Evolutionary conservation across 1,140 invertebrate genomes (phyloP).

Genomic region (Reticulitermes speratus): DNA sequence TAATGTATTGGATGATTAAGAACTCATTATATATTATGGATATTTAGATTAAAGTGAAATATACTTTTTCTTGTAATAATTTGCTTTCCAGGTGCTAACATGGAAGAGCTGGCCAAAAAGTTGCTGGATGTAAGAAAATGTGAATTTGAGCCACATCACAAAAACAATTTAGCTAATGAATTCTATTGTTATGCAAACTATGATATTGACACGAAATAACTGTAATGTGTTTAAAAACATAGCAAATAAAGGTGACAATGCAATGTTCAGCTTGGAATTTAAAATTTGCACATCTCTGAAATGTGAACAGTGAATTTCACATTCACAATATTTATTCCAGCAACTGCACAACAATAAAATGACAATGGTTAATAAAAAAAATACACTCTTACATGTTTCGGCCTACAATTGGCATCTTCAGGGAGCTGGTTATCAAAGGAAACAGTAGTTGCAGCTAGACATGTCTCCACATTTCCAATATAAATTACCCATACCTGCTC

Average conservation of each 20-base stretch:
- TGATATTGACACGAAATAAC: slow-evolving; percentile 57
- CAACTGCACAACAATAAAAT: too few species aligned
- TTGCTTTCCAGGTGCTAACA: slow-evolving; percentile 64
- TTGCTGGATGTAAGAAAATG: slow-evolving; percentile 67
- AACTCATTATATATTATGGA: background rate
- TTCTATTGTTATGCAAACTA: slow-evolving; percentile 91
- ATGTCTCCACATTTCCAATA: too few species aligned
- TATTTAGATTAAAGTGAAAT: background rate
- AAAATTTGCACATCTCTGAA: background rate
- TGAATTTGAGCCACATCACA: slow-evolving; percentile 76
- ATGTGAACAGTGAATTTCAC: background rate
- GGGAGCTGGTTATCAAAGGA: too few species aligned
- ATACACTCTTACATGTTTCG: too few species aligned
- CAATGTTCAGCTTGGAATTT: background rate
- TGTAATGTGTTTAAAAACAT: background rate
- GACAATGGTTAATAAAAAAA: too few species aligned
- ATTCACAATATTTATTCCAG: background rate
- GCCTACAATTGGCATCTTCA: too few species aligned
- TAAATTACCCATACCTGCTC: too few species aligned
- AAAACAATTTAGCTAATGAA: slow-evolving; percentile 88
- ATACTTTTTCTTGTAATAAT: slow-evolving; percentile 18
- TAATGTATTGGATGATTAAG: too few species aligned
- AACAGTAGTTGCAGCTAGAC: too few species aligned
- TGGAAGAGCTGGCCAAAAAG: slow-evolving; percentile 66
- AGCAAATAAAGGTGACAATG: background rate